Conservation (phyloP, 2,113 vertebrate species). For the Crocuta crocuta region DNA sequence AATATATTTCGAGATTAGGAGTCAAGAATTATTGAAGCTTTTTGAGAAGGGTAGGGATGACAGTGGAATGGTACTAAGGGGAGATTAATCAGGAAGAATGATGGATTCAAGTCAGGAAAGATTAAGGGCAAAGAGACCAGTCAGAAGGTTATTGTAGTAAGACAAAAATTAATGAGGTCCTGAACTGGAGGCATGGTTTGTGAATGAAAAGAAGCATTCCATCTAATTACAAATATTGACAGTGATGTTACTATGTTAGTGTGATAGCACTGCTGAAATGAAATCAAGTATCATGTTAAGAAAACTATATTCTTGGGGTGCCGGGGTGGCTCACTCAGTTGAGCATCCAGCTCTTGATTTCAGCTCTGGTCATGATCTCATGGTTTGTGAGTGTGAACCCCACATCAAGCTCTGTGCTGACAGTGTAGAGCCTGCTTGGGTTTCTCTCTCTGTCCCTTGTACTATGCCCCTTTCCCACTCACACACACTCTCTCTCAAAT, state of each 20-base stretch:
- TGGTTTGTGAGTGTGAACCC: no score
- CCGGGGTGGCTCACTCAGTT: no score
- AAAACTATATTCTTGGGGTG: background rate
- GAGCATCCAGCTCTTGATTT: no score
- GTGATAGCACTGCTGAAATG: background rate
- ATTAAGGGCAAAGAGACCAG: constrained; percentile 42
- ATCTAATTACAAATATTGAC: constrained; percentile 11
- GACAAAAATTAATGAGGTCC: constrained; percentile 33
- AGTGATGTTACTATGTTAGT: background rate
- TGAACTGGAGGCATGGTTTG: background rate
- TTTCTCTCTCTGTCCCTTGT: no score
- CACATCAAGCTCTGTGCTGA: no score
- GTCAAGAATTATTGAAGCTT: background rate
- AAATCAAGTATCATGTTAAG: constrained; percentile 4
- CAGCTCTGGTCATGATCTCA: no score
- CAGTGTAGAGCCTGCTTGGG: no score
- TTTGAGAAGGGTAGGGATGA: background rate
- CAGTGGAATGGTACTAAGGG: background rate
- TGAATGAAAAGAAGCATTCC: background rate
- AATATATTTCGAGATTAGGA: background rate
- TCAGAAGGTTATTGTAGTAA: background rate
- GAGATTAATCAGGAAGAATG: constrained; percentile 29
- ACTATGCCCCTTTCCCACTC: no score
- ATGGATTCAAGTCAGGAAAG: background rate
- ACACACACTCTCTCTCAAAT: no score